Percentiles rank a stretch among this genome's conserved stretches.
These are phyloP conservation scores for Gallirallus australis DNA, from an alignment of 2,797 vertebrate species.

Conservation along the genomic window DNA sequence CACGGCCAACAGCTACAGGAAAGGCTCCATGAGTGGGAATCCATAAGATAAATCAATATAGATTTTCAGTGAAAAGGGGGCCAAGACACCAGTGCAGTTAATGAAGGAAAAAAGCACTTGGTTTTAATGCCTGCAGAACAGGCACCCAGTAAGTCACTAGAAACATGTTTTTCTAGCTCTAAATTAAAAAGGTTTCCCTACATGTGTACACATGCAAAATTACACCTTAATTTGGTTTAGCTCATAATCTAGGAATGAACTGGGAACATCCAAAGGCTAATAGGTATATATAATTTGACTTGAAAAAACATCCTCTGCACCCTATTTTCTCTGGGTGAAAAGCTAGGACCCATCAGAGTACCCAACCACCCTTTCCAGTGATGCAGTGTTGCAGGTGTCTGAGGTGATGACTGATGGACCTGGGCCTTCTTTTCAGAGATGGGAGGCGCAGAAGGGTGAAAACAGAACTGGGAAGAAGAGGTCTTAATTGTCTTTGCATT, in stretches of 20 bases:
- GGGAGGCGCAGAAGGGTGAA: background rate
- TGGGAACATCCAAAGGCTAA: background rate
- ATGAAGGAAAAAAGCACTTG: background rate
- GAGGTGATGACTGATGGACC: background rate
- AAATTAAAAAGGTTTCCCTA: background rate
- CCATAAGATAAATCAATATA: background rate
- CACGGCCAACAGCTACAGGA: background rate
- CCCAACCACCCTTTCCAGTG: too few species aligned
- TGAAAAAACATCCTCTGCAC: background rate
- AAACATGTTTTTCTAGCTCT: background rate
- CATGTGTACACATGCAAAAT: accelerated
- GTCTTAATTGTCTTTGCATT: background rate
- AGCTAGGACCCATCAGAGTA: background rate
- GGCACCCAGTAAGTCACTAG: background rate
- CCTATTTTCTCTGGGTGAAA: background rate
- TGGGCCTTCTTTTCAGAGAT: background rate
- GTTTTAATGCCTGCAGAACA: background rate
- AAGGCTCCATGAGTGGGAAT: background rate
- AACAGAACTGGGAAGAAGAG: background rate
- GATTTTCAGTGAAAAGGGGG: background rate
- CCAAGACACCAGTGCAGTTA: background rate
- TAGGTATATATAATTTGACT: background rate
- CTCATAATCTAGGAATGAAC: background rate
- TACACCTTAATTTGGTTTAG: background rate
- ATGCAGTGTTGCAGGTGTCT: background rate